These are phyloP conservation scores for Cenopis cana DNA, from an alignment of 2,888 invertebrate species.

Conservation along the genomic window DNA sequence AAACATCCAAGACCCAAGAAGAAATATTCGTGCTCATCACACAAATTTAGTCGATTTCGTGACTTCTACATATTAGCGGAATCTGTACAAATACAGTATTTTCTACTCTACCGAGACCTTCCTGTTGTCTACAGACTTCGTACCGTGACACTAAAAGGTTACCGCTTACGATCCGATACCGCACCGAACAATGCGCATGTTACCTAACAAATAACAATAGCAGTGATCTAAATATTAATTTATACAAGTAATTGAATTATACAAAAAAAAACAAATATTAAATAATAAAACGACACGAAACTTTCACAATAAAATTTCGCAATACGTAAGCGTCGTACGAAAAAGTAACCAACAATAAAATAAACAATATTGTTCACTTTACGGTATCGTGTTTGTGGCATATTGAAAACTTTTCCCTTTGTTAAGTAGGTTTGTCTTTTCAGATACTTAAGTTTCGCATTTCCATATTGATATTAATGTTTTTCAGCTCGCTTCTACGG, in stretches of 20 bases:
- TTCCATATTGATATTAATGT: background rate
- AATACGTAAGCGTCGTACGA: slow-evolving; percentile 11
- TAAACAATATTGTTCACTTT: slow-evolving; percentile 41
- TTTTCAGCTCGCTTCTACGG: too few relatives aligned
- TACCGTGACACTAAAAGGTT: too few relatives aligned
- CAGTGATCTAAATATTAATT: background rate
- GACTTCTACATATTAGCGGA: too few relatives aligned
- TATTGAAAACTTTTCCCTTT: slow-evolving; percentile 37
- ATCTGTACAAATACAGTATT: too few relatives aligned
- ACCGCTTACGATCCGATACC: too few relatives aligned
- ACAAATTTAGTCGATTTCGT: too few relatives aligned
- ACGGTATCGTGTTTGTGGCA: slow-evolving; percentile 29
- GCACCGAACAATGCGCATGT: too few relatives aligned
- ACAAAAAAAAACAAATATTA: background rate
- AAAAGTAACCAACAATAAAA: slow-evolving; percentile 33
- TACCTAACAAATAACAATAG: too few relatives aligned
- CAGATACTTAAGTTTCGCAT: background rate
- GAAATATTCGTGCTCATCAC: too few relatives aligned
- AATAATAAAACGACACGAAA: background rate
- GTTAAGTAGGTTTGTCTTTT: slow-evolving; percentile 8
- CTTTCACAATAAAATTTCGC: background rate
- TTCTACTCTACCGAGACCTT: too few relatives aligned
- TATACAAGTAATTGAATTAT: background rate
- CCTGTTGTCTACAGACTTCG: too few relatives aligned
- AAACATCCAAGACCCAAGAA: too few relatives aligned